Conservation (phyloP, 2,113 vertebrate species). For the Austrofundulus limnaeus region DNA sequence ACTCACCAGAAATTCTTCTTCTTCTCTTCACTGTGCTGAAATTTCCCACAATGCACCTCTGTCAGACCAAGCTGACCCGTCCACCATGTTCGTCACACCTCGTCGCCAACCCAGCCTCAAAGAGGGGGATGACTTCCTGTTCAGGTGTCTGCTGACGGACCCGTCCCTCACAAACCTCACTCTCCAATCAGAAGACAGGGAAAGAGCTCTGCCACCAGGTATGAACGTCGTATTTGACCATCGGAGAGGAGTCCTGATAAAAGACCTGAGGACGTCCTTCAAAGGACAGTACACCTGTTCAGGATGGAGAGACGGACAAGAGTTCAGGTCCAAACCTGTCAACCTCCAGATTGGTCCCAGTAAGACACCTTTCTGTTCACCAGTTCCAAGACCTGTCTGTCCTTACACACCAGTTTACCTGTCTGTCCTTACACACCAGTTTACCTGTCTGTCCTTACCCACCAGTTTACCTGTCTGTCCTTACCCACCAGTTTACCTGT, state of each 20-base stretch:
- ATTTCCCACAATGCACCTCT: conserved; percentile 15
- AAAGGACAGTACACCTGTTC: conserved; percentile 75
- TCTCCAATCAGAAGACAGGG: conserved; percentile 32
- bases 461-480: no score
- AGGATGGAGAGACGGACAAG: conserved; percentile 53
- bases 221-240: conserved; percentile 66
- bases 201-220: conserved; percentile 17
- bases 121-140: conserved; percentile 60
- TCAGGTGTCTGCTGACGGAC: conserved; percentile 70
- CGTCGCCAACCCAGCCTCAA: fast-evolving
- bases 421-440: conserved; percentile 1
- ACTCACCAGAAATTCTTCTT: not conserved
- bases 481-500: not conserved
- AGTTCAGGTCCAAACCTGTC: conserved; percentile 51
- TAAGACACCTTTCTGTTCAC: conserved; percentile 67
- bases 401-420: conserved; percentile 37
- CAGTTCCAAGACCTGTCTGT: not conserved
- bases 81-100: conserved; percentile 51
- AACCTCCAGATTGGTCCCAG: conserved; percentile 73
- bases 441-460: not conserved
- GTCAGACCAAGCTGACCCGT: conserved; percentile 30
- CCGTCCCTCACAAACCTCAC: conserved; percentile 58
- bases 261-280: conserved; percentile 57
- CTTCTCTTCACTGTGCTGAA: not conserved
- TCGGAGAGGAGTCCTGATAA: conserved; percentile 78